phyloP scores from a whole-genome alignment of 2,113 vertebrate genomes.

The Peucedramus taeniatus region DNA sequence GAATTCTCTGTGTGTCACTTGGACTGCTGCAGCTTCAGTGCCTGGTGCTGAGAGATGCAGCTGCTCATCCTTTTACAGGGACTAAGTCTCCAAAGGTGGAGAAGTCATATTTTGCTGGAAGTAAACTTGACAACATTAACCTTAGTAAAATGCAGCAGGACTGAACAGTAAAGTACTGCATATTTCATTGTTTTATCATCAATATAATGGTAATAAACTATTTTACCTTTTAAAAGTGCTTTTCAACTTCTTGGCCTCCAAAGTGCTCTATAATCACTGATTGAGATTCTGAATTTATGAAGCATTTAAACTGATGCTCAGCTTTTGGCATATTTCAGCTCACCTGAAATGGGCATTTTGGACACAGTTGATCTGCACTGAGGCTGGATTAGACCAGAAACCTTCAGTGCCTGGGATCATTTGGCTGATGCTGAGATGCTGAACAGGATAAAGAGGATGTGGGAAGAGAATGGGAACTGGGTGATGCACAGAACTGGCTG shows the following conservation, averaged over 20 bases:
- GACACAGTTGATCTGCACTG: background rate
- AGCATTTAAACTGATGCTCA: background rate
- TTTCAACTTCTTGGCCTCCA: background rate
- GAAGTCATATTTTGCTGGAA: background rate
- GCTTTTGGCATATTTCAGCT: background rate
- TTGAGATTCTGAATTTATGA: background rate
- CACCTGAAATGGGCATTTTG: background rate
- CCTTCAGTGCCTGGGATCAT: background rate
- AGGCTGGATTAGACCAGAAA: background rate
- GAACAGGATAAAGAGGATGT: background rate
- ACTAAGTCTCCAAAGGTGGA: background rate
- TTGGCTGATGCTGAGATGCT: background rate
- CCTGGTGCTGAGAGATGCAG: background rate
- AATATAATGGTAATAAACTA: background rate
- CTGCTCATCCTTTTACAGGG: background rate
- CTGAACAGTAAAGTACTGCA: background rate
- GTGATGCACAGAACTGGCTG: background rate
- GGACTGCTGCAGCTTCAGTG: background rate
- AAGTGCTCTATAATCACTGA: background rate
- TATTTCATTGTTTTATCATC: background rate
- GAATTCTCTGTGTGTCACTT: background rate
- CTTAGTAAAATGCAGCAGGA: background rate
- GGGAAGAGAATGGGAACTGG: background rate
- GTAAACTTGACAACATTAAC: background rate
- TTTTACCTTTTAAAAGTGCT: background rate